These are phyloP conservation scores for Scomber japonicus DNA, from an alignment of 2,113 vertebrate species.

Conservation along the genomic window DNA sequence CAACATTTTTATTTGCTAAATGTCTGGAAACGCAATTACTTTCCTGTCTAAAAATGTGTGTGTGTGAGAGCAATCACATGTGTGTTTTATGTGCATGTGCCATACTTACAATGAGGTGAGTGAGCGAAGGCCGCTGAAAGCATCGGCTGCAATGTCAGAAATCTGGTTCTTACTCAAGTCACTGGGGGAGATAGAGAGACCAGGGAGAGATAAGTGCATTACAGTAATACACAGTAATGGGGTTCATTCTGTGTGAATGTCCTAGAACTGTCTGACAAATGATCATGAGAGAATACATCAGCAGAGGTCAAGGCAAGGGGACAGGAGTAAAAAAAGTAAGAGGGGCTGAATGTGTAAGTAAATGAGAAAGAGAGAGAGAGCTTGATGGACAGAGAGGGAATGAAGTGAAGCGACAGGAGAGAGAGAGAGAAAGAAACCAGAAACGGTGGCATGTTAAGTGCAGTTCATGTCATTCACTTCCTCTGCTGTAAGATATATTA, in stretches of 20 bases:
- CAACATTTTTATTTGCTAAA: constrained; percentile 70
- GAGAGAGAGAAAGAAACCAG: constrained; percentile 10
- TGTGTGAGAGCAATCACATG: neutral
- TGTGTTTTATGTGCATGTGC: constrained; percentile 21
- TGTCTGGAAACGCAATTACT: constrained; percentile 61
- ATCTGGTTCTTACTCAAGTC: constrained; percentile 99
- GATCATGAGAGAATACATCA: constrained; percentile 64
- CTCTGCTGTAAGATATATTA: constrained; percentile 61
- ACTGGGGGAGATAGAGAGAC: constrained; percentile 81
- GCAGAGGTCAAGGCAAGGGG: constrained; percentile 67
- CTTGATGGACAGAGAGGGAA: constrained; percentile 16
- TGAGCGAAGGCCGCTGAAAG: constrained; percentile 96
- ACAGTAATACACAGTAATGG: constrained; percentile 61
- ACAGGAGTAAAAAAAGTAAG: constrained; percentile 20
- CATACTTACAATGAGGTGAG: constrained; percentile 97
- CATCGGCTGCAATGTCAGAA: constrained; percentile 95
- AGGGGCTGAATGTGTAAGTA: constrained; percentile 39
- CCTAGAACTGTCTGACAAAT: constrained; percentile 71
- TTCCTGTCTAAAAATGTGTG: constrained; percentile 26
- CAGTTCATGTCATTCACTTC: constrained; percentile 59
- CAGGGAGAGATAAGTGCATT: constrained; percentile 32
- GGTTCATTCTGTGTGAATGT: constrained; percentile 57
- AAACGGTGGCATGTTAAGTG: constrained; percentile 57
- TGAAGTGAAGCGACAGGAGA: neutral
- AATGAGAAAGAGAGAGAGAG: constrained; percentile 40